A percentile compares a stretch with the other conserved stretches of the same genome.
Evolutionary conservation across 2,797 vertebrate genomes (phyloP).

Genomic region (Forpus xanthops): DNA sequence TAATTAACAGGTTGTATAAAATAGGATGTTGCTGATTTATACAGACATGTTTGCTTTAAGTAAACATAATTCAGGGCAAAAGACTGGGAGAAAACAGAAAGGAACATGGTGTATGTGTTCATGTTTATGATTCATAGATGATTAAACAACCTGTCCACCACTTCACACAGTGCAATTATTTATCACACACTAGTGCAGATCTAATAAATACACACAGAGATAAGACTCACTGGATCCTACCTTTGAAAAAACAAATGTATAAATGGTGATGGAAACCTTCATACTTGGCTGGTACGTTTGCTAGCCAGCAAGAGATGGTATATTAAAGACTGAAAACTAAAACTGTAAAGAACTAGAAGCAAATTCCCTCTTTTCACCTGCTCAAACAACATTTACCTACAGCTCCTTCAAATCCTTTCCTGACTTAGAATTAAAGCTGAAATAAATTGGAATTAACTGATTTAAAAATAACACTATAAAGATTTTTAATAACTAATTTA

Average conservation of each 20-base stretch:
- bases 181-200: background rate
- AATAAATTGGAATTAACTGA: background rate
- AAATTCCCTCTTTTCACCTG: background rate
- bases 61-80: background rate
- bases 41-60: background rate
- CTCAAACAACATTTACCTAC: background rate
- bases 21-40: background rate
- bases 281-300: background rate
- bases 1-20: background rate
- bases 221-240: background rate
- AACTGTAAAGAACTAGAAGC: background rate
- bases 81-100: background rate
- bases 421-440: background rate
- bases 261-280: background rate
- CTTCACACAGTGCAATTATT: background rate
- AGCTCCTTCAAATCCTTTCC: background rate
- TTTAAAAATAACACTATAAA: background rate
- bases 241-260: background rate
- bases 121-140: background rate
- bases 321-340: background rate
- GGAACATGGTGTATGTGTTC: accelerated
- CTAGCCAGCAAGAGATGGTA: background rate
- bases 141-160: background rate
- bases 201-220: background rate
- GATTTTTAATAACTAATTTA: background rate